A percentile compares a stretch with the other conserved stretches of the same genome.
phyloP scores from a whole-genome alignment of 1,140 invertebrate species.

The Pseudomyrmex concolor region DNA sequence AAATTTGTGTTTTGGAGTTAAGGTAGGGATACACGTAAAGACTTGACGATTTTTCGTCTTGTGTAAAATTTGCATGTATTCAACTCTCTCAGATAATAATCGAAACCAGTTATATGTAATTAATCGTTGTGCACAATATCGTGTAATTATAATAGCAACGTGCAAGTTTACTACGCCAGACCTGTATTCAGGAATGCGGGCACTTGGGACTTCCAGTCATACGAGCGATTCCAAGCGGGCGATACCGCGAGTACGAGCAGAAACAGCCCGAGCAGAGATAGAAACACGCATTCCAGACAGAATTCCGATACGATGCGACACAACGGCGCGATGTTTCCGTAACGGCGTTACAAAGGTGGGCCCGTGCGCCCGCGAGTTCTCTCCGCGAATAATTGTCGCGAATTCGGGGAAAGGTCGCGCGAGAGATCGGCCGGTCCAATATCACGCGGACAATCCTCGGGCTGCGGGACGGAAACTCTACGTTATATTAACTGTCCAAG shows the following conservation, averaged over 20 bases:
- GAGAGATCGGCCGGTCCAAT: neutral
- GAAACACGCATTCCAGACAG: slow-evolving; percentile 40
- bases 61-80: too few species aligned
- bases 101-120: too few species aligned
- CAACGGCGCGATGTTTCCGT: slow-evolving; percentile 33
- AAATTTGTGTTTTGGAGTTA: too few species aligned
- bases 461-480: too few species aligned
- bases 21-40: too few species aligned
- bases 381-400: slow-evolving; percentile 34
- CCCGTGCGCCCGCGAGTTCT: neutral
- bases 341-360: neutral
- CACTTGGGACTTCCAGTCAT: slow-evolving; percentile 28
- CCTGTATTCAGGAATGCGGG: slow-evolving; percentile 36
- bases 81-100: too few species aligned
- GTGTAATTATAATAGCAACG: neutral
- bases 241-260: slow-evolving; percentile 4
- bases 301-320: slow-evolving; percentile 43
- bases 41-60: too few species aligned
- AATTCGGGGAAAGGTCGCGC: slow-evolving; percentile 24
- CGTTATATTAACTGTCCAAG: slow-evolving; percentile 70
- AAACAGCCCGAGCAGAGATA: neutral
- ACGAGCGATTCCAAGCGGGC: slow-evolving; percentile 20
- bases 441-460: slow-evolving; percentile 21
- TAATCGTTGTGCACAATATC: too few species aligned
- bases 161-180: neutral